phyloP scores from a whole-genome alignment of 2,888 invertebrate genomes.

The Euclidia mi region DNA sequence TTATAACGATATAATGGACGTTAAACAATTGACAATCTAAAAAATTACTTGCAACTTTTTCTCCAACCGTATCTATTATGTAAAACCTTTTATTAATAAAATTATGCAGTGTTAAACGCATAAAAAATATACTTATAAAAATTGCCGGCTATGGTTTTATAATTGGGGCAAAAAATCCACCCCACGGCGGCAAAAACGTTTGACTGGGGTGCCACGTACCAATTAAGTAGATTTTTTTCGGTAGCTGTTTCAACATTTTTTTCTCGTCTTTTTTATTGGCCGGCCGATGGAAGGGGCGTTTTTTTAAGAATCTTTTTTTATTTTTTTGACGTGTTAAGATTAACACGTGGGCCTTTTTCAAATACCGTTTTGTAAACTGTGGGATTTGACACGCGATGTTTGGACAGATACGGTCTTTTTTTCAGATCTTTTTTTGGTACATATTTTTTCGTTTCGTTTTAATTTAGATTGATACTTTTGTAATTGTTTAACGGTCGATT shows the following conservation, averaged over 20 bases:
- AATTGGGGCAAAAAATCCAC: constrained; percentile 85
- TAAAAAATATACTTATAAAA: constrained; percentile 77
- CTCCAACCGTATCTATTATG: neutral
- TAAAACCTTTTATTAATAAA: constrained; percentile 52
- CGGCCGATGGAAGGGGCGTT: constrained; percentile 75
- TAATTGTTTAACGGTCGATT: constrained; percentile 81
- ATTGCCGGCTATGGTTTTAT: constrained; percentile 69
- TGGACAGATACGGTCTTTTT: constrained; percentile 68
- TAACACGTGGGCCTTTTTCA: constrained; percentile 74
- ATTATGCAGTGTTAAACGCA: constrained; percentile 68
- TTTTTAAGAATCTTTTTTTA: constrained; percentile 69
- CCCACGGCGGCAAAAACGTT: constrained; percentile 66
- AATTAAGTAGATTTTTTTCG: constrained; percentile 84
- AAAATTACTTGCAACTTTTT: neutral
- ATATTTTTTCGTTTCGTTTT: constrained; percentile 57
- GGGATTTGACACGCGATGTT: constrained; percentile 82
- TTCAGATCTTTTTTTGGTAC: constrained; percentile 45
- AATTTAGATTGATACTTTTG: constrained; percentile 71
- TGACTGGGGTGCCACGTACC: constrained; percentile 81
- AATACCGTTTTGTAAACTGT: constrained; percentile 71
- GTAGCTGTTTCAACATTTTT: constrained; percentile 68
- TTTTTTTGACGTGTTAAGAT: constrained; percentile 76
- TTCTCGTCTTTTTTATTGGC: constrained; percentile 83
- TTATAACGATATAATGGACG: too few relatives aligned
- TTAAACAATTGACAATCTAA: neutral